Conservation (phyloP, 1,140 invertebrate genomes). For the Drosophila hydei region DNA sequence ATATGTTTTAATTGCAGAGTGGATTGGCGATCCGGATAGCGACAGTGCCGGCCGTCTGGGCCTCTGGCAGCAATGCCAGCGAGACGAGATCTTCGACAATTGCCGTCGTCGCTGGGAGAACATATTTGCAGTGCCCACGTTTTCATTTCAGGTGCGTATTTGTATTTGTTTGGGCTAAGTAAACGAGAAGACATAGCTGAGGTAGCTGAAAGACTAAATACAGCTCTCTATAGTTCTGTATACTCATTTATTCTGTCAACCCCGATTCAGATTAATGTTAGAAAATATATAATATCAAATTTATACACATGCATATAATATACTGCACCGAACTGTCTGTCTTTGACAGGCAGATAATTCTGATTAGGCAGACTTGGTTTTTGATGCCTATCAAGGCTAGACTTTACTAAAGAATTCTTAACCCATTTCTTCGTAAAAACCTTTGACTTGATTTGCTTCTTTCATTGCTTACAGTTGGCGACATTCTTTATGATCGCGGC, state of each 20-base stretch:
- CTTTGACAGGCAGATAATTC: no score
- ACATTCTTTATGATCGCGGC: slow-evolving; percentile 95
- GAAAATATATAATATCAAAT: no score
- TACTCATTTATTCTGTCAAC: no score
- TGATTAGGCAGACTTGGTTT: no score
- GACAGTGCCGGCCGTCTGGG: slow-evolving; percentile 96
- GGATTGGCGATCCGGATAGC: slow-evolving; percentile 93
- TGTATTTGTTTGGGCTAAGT: not conserved
- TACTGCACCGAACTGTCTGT: no score
- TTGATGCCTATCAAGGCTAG: no score
- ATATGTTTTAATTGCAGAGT: slow-evolving; percentile 86
- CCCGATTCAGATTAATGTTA: no score
- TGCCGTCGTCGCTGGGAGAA: slow-evolving; percentile 94
- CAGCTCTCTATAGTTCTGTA: no score
- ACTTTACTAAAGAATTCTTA: no score
- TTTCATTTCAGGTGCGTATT: slow-evolving; percentile 87
- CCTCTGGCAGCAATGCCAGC: slow-evolving; percentile 93
- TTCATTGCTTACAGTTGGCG: slow-evolving; percentile 86
- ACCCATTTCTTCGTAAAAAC: no score
- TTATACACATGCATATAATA: no score
- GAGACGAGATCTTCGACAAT: slow-evolving; percentile 88
- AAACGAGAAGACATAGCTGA: not conserved
- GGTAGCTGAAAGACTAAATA: no score
- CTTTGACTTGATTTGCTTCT: slow-evolving; percentile 11
- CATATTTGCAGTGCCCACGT: slow-evolving; percentile 91